Evolutionary conservation across 2,888 invertebrate species (phyloP), one percentile per base, ranked within the genome.

Genomic region (Arenicola marina): DNA sequence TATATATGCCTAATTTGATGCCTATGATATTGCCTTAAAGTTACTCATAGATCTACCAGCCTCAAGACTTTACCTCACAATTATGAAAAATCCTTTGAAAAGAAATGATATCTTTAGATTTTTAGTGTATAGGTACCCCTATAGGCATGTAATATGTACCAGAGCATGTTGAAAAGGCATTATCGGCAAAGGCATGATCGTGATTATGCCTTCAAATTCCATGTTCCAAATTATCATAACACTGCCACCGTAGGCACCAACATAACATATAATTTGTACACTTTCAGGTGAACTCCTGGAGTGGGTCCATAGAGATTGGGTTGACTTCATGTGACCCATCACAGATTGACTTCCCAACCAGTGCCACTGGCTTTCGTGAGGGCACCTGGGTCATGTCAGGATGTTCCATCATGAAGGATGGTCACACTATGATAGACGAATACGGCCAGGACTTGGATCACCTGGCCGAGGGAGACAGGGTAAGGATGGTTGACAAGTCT

Each of bases 321-420:
- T 78, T 97, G 1, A 95, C 95, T 0, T 91, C 92, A 7, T 95
- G 95, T 79, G 92, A 94, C 83, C 96, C 96, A 15, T 89, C 90
- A 1, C 90, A 89, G 0, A 86, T 96, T 62, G 90, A 92, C 66
- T 95, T 95, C 82, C 96, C 96, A 1, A 93, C 95, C 0, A 97
- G 96, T 29, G 95, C 96, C 91, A 96, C 96, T 0, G 95, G 95
- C 78, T 92, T 96, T 90, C 89, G 93, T 55, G 89, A 90, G 24
- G 89, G 83, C 29, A 84, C 84, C 44, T 96, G 95, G 95, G 89
- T 95, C 56, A 90, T 95, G 90, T 92, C 93, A 1, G 92, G 93
- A 31, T 57, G 48, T 29, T 91, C 92, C 44, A 88, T 96, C 58
- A 87, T 93, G 29, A 90, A 91, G 78, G 92, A 95, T 86, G 94